A percentile compares a stretch with the other conserved stretches of the same genome.
Conservation (phyloP, 2,113 vertebrate genomes). For the Phoenicopterus ruber region DNA sequence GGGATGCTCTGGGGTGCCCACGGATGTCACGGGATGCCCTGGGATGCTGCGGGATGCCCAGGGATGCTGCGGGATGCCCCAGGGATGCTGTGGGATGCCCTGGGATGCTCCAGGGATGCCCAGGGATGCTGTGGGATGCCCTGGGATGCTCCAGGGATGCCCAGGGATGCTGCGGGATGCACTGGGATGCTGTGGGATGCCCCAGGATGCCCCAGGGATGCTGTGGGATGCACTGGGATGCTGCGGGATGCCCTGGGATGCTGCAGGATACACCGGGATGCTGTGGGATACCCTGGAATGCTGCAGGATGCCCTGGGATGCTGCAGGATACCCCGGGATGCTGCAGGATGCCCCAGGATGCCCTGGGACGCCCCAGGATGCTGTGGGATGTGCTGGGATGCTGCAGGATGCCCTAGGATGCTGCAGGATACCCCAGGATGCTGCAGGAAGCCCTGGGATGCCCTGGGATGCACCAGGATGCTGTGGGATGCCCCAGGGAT, state of each 20-base stretch:
- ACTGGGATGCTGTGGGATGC: no score
- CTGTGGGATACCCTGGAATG: background rate
- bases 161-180: no score
- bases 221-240: no score
- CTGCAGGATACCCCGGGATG: background rate
- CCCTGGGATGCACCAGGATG: background rate
- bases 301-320: no score
- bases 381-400: background rate
- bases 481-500: background rate
- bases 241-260: no score
- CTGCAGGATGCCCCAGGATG: background rate
- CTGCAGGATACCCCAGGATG: rapidly evolving
- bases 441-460: rapidly evolving
- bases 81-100: no score
- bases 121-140: background rate
- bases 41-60: background rate
- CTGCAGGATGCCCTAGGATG: no score
- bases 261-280: background rate
- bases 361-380: background rate
- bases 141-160: no score
- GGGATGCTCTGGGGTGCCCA: background rate
- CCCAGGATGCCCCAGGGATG: no score
- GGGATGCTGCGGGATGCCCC: rapidly evolving
- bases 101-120: background rate
- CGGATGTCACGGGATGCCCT: rapidly evolving